phyloP scores from a whole-genome alignment of 2,797 vertebrate genomes.

The Coreius guichenoti region DNA sequence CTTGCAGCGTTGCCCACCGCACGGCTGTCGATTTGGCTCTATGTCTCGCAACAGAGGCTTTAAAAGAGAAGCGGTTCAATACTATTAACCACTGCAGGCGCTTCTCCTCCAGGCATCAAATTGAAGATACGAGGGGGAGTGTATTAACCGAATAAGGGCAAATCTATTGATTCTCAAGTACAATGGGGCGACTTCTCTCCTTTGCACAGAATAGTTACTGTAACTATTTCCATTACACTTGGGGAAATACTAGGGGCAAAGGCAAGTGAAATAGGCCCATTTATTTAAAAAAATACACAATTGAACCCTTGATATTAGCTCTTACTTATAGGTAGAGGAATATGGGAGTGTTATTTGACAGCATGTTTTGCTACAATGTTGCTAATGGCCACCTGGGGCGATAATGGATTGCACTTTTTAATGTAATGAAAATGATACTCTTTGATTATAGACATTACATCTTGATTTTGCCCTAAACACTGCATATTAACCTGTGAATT shows the following conservation, averaged over 20 bases:
- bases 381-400: not conserved
- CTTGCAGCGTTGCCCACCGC: slow-evolving; percentile 57
- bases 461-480: not conserved
- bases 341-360: not conserved
- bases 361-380: not conserved
- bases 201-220: slow-evolving; percentile 27
- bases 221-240: slow-evolving; percentile 32
- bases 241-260: not conserved
- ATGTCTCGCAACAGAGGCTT: slow-evolving; percentile 70
- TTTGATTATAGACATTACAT: not conserved
- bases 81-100: slow-evolving; percentile 64
- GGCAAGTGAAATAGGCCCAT: slow-evolving; percentile 1
- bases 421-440: slow-evolving; percentile 4
- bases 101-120: slow-evolving; percentile 56
- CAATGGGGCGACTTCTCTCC: slow-evolving; percentile 50
- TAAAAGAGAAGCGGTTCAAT: slow-evolving; percentile 67
- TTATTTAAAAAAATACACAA: not conserved
- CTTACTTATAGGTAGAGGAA: not conserved
- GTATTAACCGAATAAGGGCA: slow-evolving; percentile 59
- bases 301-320: not conserved
- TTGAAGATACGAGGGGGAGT: slow-evolving; percentile 52
- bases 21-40: slow-evolving; percentile 66
- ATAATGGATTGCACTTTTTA: not conserved
- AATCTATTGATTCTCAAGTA: slow-evolving; percentile 64
- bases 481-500: not conserved